A percentile compares a stretch with the other conserved stretches of the same genome.
Evolutionary conservation across 2,888 invertebrate species (phyloP).

Genomic region (Caenorhabditis sp.): DNA sequence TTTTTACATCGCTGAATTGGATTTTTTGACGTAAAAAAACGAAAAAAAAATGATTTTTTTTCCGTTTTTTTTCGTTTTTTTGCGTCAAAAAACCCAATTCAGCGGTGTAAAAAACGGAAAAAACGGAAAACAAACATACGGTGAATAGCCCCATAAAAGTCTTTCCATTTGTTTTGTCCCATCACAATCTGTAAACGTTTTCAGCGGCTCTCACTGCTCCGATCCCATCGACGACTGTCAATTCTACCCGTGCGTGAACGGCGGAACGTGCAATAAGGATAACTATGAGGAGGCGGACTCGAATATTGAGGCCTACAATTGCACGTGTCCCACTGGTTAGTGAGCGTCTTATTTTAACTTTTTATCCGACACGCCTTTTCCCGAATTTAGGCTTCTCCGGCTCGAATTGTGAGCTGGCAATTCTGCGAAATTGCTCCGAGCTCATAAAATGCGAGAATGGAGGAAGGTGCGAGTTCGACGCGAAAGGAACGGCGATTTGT

Average conservation of each 20-base stretch:
- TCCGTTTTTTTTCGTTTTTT: background rate
- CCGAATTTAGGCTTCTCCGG: constrained; percentile 28
- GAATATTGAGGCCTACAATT: constrained; percentile 32
- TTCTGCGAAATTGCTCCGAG: constrained; percentile 1
- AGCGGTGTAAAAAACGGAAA: too few species aligned
- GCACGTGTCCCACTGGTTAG: too few species aligned
- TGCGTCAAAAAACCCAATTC: too few species aligned
- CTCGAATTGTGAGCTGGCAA: constrained; percentile 22
- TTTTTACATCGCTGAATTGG: too few species aligned
- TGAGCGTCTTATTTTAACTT: too few species aligned
- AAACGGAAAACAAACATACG: too few species aligned
- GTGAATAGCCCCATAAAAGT: too few species aligned
- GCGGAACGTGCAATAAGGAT: constrained; percentile 19
- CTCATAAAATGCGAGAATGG: constrained; percentile 38
- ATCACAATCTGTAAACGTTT: too few species aligned
- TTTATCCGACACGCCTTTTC: too few species aligned
- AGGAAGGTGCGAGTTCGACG: constrained; percentile 28
- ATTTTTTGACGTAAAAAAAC: too few species aligned
- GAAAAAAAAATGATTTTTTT: too few species aligned
- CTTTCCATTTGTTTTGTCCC: too few species aligned
- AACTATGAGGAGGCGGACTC: background rate
- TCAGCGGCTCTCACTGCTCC: constrained; percentile 22
- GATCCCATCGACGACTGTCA: constrained; percentile 9
- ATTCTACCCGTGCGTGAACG: constrained; percentile 39
- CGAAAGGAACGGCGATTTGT: constrained; percentile 15